phyloP scores from a whole-genome alignment of 2,888 invertebrate genomes.

The Drosophila aldrichi region DNA sequence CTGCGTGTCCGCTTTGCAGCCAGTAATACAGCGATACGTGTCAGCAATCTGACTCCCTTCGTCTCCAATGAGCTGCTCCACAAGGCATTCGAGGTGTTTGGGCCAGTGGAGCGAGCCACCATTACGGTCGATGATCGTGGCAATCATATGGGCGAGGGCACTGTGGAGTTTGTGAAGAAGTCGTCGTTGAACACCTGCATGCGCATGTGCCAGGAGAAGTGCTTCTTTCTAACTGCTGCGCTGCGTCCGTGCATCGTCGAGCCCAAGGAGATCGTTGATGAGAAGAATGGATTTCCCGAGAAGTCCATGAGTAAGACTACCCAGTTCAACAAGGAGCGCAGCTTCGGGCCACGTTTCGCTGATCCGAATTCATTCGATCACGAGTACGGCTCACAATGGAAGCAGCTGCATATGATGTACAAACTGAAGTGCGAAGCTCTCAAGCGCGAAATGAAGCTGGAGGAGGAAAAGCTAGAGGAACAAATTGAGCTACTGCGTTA shows the following conservation, averaged over 20 bases:
- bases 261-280: slow-evolving; percentile 94
- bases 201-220: slow-evolving; percentile 95
- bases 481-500: slow-evolving; percentile 98
- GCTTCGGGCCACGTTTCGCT: slow-evolving; percentile 95
- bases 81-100: slow-evolving; percentile 94
- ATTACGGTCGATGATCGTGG: slow-evolving; percentile 99
- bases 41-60: slow-evolving; percentile 95
- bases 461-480: slow-evolving; percentile 96
- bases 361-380: slow-evolving; percentile 95
- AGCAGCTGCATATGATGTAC: slow-evolving; percentile 95
- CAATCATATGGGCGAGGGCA: slow-evolving; percentile 96
- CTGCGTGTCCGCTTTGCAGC: slow-evolving; percentile 97
- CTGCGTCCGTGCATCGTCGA: slow-evolving; percentile 98
- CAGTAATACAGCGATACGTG: slow-evolving; percentile 95
- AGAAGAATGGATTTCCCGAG: slow-evolving; percentile 95
- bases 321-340: slow-evolving; percentile 93
- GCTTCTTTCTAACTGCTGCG: slow-evolving; percentile 95
- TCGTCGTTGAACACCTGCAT: slow-evolving; percentile 95
- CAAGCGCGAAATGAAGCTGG: slow-evolving; percentile 94
- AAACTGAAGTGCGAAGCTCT: slow-evolving; percentile 94
- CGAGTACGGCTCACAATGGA: slow-evolving; percentile 98
- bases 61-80: slow-evolving; percentile 98
- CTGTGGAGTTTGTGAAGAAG: slow-evolving; percentile 97
- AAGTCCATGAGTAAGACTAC: slow-evolving; percentile 92
- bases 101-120: slow-evolving; percentile 95